Evolutionary conservation across 2,797 vertebrate species (phyloP), one percentile per base, ranked within the genome.

Genomic region (Philypnodon macrostomus): DNA sequence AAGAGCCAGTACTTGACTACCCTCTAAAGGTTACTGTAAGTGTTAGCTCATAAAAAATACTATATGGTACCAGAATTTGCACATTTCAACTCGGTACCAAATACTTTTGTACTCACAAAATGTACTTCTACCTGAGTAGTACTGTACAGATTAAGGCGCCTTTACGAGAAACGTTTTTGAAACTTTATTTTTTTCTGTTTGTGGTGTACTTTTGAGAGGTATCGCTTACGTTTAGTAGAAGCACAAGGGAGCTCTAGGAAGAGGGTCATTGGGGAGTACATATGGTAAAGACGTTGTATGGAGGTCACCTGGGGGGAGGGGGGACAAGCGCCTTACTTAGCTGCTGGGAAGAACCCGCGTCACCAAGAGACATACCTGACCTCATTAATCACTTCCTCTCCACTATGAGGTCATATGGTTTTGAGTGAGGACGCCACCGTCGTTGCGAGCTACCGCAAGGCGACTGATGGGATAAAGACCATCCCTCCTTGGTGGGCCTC

Each of bases 321-420:
- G 76, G 72, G 69, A 51, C 48, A 58, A 76, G 73, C 33, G 52
- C 72, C 61, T 72, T 85, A 49, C 56, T 77, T 66, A 66, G 59
- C 78, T 78, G 67, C 73, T 77, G 71, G 79, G 75, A 85, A 77
- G 79, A n/a, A 67, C 73, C 68, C 73, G 55, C 74, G 16, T 88
- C 79, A 87, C 80, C 44, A 49, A 39, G 48, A 79, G 67, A 77
- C 75, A 73, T 80, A 79, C 63, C 78, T 85, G 82, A 85, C 83
- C 84, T 87, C 87, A 85, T 90, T 89, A 87, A 89, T 89, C 89
- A 89, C 84, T 86, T 89, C 84, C 84, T 80, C 63, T 77, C 24
- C 68, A 54, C 62, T 53, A 70, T 86, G 86, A 86, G 83, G 73
- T 88, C 81, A 87, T 70, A 39, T 58, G 35, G 32, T 58, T 61